Conservation (phyloP, 30 jellyfish, hydroid and myxozoan genomes). For the Catostylus mosaicus region DNA sequence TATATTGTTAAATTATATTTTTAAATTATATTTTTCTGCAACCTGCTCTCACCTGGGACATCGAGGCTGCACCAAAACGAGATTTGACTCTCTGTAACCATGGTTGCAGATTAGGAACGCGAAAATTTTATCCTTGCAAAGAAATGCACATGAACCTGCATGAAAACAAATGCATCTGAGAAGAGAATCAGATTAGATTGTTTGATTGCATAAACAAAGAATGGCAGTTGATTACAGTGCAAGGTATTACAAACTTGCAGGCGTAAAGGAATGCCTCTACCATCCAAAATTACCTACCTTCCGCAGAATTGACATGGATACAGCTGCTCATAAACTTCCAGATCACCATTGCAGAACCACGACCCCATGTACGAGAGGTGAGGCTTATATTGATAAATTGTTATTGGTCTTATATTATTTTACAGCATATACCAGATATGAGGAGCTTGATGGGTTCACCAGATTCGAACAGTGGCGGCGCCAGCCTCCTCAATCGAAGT, state of each 20-base stretch:
- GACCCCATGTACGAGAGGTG: conserved; percentile 76
- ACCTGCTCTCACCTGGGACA: no score
- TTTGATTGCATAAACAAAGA: not conserved
- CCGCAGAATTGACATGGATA: conserved; percentile 89
- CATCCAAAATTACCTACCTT: conserved; percentile 88
- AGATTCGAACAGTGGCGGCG: no score
- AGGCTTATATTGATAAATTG: no score
- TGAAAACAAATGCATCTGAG: not conserved
- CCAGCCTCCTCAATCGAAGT: no score
- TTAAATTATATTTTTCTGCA: no score
- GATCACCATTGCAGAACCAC: conserved; percentile 89
- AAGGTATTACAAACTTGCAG: conserved; percentile 73
- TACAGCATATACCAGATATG: no score
- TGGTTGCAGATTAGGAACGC: conserved; percentile 4
- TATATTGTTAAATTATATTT: no score
- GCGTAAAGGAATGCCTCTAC: conserved; percentile 80
- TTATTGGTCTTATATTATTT: no score
- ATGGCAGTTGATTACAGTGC: conserved; percentile 48
- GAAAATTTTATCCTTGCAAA: no score
- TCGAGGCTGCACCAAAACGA: not conserved
- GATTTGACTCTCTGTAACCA: not conserved
- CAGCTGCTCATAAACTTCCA: conserved; percentile 85
- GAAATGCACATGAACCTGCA: no score
- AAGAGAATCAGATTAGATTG: not conserved
- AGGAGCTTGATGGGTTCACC: no score